phyloP scores from a whole-genome alignment of 2,113 vertebrate species.

The Columba livia region DNA sequence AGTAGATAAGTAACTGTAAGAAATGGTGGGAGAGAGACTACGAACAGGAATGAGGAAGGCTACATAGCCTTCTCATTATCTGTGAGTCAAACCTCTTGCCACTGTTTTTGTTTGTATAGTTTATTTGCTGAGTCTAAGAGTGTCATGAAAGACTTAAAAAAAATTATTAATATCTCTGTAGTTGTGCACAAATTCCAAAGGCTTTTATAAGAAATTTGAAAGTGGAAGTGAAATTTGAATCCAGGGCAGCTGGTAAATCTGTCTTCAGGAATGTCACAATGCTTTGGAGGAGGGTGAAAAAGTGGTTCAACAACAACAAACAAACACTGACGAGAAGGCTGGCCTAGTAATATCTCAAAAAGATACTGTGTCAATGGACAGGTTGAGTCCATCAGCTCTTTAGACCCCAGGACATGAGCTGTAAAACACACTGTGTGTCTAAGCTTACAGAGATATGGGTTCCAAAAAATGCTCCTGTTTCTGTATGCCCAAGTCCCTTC shows the following conservation, averaged over 20 bases:
- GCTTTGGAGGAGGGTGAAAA: not conserved
- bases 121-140: not conserved
- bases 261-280: not conserved
- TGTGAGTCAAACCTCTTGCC: not conserved
- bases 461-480: not conserved
- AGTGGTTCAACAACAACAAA: not conserved
- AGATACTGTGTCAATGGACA: not conserved
- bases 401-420: not conserved
- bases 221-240: constrained; percentile 9
- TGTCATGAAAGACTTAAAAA: not conserved
- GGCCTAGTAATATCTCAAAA: not conserved
- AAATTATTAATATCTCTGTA: not conserved
- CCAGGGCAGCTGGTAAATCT: not conserved
- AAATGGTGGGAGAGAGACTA: not conserved
- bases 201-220: not conserved
- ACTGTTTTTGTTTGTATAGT: not conserved
- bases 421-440: not conserved
- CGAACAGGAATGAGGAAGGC: constrained; percentile 9
- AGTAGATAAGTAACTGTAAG: not conserved
- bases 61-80: not conserved
- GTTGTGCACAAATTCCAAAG: not conserved
- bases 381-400: not conserved
- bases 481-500: not conserved
- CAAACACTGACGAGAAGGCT: not conserved
- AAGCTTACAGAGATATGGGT: not conserved